These are phyloP conservation scores for Sebastes steindachneri DNA, from an alignment of 2,797 vertebrate genomes.

Conservation along the genomic window DNA sequence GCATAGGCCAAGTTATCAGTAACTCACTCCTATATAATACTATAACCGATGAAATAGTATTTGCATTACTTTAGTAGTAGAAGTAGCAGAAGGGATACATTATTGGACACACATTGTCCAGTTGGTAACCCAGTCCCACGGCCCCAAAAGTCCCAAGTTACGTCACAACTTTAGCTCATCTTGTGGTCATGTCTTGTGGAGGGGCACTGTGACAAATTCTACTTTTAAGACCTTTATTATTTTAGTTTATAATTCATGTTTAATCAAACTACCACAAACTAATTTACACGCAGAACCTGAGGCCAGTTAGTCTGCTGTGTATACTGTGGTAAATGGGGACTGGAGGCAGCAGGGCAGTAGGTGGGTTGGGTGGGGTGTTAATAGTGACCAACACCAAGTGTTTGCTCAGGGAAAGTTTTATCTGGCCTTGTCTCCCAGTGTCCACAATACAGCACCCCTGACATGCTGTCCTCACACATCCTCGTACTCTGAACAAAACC, in stretches of 20 bases:
- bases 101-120: no score
- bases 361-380: no score
- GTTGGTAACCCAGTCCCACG: neutral
- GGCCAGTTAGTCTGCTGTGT: neutral
- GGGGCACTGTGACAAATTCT: neutral
- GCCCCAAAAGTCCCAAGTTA: neutral
- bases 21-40: neutral
- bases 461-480: neutral
- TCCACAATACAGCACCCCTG: neutral
- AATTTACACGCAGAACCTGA: neutral
- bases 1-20: neutral
- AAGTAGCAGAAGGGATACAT: neutral
- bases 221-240: neutral
- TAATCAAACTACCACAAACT: neutral
- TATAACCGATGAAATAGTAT: neutral
- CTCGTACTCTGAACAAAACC: neutral
- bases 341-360: neutral
- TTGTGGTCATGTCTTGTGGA: neutral
- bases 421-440: neutral
- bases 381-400: no score
- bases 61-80: neutral
- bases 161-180: neutral
- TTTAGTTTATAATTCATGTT: neutral
- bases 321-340: neutral
- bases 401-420: neutral